Percentiles rank a stretch among this genome's conserved stretches.
phyloP scores from a whole-genome alignment of 2,797 vertebrate species.

The Dendrocincla tyrannina region DNA sequence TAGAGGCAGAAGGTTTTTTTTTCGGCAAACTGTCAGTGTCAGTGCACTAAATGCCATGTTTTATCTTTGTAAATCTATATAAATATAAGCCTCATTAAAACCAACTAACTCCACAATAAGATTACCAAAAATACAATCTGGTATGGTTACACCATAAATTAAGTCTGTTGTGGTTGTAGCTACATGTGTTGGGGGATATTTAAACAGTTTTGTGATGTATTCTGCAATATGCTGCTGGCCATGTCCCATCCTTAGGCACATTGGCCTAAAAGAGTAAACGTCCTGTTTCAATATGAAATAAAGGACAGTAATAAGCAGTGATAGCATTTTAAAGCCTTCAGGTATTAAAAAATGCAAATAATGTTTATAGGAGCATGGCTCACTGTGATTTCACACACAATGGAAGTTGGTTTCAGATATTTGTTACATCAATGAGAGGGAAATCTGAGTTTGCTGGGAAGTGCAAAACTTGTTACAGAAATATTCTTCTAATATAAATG shows the following conservation, averaged over 20 bases:
- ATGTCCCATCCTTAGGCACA: neutral
- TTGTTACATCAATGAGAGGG: neutral
- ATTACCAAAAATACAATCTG: neutral
- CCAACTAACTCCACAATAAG: neutral
- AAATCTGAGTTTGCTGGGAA: neutral
- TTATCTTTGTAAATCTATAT: neutral
- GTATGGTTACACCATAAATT: neutral
- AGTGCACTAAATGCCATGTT: neutral
- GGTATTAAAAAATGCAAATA: neutral
- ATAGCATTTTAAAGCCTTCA: neutral
- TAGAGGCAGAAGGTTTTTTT: neutral
- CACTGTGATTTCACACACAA: neutral
- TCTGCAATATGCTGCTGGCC: neutral
- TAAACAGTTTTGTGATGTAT: neutral
- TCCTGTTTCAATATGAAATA: neutral
- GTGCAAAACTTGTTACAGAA: neutral
- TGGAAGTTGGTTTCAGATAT: neutral
- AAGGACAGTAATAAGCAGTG: neutral
- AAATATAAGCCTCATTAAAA: neutral
- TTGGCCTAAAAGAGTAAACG: neutral
- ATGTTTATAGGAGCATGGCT: neutral
- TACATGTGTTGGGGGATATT: neutral
- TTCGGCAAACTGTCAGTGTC: neutral
- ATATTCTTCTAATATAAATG: neutral
- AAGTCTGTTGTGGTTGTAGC: neutral